Conservation (phyloP, 2,797 vertebrate species). For the Epinephelus malabaricus region DNA sequence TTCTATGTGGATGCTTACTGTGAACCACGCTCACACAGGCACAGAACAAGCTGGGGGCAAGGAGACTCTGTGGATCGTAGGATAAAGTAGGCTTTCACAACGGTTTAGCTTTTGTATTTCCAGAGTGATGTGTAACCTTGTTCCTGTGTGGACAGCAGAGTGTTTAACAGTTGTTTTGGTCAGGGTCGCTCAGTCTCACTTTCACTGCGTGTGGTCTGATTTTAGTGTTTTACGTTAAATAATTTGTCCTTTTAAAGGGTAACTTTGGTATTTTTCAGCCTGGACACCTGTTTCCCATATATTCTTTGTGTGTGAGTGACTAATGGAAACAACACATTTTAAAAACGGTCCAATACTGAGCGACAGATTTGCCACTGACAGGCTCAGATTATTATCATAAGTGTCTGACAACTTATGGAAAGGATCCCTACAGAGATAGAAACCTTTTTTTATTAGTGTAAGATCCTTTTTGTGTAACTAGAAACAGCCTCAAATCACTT, state of each 20-base stretch:
- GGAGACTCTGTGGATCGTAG: constrained; percentile 49
- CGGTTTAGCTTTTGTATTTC: constrained; percentile 40
- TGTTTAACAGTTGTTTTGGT: constrained; percentile 26
- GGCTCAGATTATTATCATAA: too few relatives aligned
- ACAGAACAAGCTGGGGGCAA: constrained; percentile 70
- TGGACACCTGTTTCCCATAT: too few relatives aligned
- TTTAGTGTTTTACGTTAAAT: background rate
- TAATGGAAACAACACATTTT: too few relatives aligned
- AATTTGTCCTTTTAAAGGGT: background rate
- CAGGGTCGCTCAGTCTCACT: background rate
- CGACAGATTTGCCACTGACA: too few relatives aligned
- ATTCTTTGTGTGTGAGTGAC: too few relatives aligned
- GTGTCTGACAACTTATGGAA: too few relatives aligned
- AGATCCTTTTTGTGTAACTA: too few relatives aligned
- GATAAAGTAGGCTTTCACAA: constrained; percentile 45
- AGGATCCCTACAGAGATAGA: too few relatives aligned
- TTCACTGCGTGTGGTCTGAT: background rate
- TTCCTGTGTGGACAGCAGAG: constrained; percentile 15
- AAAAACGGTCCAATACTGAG: too few relatives aligned
- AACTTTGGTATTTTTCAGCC: background rate
- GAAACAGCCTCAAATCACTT: too few relatives aligned
- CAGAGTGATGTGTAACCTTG: constrained; percentile 36
- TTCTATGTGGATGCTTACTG: constrained; percentile 10
- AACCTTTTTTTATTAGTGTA: too few relatives aligned
- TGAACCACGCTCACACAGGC: constrained; percentile 45